These are phyloP conservation scores for Nasua narica DNA, from an alignment of 2,797 vertebrate species.

Conservation along the genomic window DNA sequence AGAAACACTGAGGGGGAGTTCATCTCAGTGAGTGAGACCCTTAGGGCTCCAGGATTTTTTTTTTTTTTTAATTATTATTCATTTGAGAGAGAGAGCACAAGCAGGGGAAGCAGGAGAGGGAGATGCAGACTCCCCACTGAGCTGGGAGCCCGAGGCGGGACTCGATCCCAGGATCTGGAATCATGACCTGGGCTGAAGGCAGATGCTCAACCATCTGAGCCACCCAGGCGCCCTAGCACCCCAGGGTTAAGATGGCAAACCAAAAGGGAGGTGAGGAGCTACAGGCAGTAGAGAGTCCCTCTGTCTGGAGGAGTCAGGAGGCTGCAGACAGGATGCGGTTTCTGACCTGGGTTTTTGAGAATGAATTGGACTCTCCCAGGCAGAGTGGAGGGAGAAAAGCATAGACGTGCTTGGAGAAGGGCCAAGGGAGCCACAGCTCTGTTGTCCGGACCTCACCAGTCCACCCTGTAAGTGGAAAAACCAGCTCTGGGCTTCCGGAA, in stretches of 20 bases:
- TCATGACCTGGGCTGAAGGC: too few relatives aligned
- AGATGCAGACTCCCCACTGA: too few relatives aligned
- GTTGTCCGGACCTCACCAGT: not conserved
- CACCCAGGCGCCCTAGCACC: not conserved
- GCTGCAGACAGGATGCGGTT: not conserved
- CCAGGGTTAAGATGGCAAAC: not conserved
- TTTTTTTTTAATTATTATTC: too few relatives aligned
- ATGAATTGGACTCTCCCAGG: not conserved
- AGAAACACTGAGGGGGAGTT: not conserved
- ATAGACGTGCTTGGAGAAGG: not conserved
- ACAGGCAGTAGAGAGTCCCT: not conserved
- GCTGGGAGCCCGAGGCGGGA: too few relatives aligned
- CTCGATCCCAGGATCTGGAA: too few relatives aligned
- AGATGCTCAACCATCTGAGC: too few relatives aligned
- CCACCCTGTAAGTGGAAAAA: not conserved
- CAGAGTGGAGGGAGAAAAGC: not conserved
- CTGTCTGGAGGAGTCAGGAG: not conserved
- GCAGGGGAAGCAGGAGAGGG: too few relatives aligned
- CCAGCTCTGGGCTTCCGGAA: not conserved
- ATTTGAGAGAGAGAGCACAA: too few relatives aligned
- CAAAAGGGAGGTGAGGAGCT: not conserved
- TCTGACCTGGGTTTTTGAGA: not conserved
- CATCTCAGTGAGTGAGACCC: not conserved
- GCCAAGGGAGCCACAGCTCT: not conserved
- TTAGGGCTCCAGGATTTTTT: not conserved